phyloP scores from a whole-genome alignment of 2,113 vertebrate genomes.

The Noctilio leporinus region DNA sequence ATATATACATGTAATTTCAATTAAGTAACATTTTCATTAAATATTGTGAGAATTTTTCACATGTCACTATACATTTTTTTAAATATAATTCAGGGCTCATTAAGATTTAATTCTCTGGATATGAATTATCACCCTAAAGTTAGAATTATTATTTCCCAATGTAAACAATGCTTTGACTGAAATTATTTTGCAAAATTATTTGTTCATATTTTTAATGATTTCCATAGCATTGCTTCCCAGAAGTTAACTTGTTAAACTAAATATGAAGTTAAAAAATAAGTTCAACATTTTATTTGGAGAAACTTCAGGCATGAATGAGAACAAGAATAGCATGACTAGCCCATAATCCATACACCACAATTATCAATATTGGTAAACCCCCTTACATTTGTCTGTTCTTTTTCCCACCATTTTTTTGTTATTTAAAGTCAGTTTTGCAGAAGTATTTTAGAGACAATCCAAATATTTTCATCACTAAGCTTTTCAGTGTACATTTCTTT shows the following conservation, averaged over 20 bases:
- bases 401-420: not conserved
- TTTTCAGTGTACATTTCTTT: not conserved
- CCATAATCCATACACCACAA: rapidly evolving
- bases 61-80: not conserved
- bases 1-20: not conserved
- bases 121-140: not conserved
- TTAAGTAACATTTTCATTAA: not conserved
- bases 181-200: not conserved
- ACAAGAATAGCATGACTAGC: not conserved
- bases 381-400: not conserved
- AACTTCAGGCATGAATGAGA: not conserved
- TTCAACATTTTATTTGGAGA: not conserved
- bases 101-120: not conserved
- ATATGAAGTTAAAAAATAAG: not conserved
- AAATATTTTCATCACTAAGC: not conserved
- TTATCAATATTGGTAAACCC: not conserved
- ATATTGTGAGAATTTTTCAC: not conserved
- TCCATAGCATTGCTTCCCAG: not conserved
- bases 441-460: not conserved
- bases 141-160: not conserved
- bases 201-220: not conserved
- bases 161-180: not conserved
- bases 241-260: not conserved
- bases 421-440: not conserved
- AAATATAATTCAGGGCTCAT: not conserved